Base-by-base conservation (phyloP, 2,797 vertebrate genomes). In the Pseudochromis fuscus region DNA sequence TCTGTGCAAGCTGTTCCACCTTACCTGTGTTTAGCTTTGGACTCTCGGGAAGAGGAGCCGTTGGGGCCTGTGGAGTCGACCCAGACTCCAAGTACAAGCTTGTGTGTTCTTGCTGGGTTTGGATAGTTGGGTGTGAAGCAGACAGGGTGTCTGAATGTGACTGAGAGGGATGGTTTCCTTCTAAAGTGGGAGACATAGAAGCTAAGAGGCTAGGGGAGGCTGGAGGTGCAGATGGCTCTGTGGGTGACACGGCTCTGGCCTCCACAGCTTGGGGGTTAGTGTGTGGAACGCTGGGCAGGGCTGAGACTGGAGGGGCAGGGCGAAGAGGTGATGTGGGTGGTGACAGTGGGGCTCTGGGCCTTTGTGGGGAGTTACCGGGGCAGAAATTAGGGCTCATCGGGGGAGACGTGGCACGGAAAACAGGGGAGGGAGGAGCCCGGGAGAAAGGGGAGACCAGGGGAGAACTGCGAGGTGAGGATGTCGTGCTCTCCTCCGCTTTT, bases 381-480 rank as follows among this genome's bases (percentile, higher is more conserved):
- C 56, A 84, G 74, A 91, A 93, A 53, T 74, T 51, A 0, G 89
- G 90, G 70, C 91, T 94, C 12, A 67, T 77, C 18, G 91, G 87
- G 7, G 93, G 93, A 12, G 93, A 92, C 1, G 52, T 45, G 40
- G 90, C 57, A 19, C 62, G 79, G 73, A 62, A 78, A 64, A 83
- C 4, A 24, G 88, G 85, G 38, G 93, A 94, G 30, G 83, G 72
- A 15, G 84, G 52, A 23, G 84, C 86, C n/a, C 90, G 90, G 24
- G 86, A 92, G 81, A 94, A 94, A 19, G 94, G 93, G 18, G 94
- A 95, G 10, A 91, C 88, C 7, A 93, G 50, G 0, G 91, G 87
- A 31, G 94, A 91, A n/a, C 85, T 92, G 66, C 80, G 86, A 12
- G 94, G 92, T 12, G 91, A 93, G 9, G 88, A 55, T 0, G 87